Conservation (phyloP, 2,888 invertebrate genomes). For the Nematopogon swammerdamellus region DNA sequence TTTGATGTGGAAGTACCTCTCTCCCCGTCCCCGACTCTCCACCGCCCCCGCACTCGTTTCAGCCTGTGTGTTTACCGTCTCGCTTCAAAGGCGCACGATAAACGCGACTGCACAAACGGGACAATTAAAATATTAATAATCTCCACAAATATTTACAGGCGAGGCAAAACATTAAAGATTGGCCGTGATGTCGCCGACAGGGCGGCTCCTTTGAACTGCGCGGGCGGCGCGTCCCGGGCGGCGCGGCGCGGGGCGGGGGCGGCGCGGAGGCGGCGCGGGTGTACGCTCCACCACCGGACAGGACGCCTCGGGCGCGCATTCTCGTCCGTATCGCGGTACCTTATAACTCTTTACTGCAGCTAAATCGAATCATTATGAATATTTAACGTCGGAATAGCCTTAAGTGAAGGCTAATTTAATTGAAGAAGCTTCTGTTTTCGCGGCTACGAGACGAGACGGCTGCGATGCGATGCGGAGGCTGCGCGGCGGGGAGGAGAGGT, state of each 20-base stretch:
- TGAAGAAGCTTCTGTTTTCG: neutral
- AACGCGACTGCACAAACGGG: neutral
- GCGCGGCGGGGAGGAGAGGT: constrained; percentile 19
- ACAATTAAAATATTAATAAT: neutral
- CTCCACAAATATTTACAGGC: neutral
- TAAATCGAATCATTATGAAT: neutral
- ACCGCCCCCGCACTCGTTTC: too few relatives aligned
- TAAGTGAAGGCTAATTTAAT: neutral
- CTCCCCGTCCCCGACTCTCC: too few relatives aligned
- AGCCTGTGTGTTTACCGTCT: neutral
- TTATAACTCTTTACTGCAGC: neutral
- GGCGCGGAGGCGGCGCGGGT: constrained; percentile 31
- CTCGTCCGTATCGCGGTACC: neutral
- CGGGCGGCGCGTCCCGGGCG: constrained; percentile 39
- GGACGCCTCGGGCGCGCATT: neutral
- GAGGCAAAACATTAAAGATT: neutral
- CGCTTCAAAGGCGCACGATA: neutral
- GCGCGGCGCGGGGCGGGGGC: constrained; percentile 14
- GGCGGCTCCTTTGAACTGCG: constrained; percentile 12
- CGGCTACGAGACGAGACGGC: constrained; percentile 23
- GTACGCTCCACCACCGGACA: too few relatives aligned
- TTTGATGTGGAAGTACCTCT: too few relatives aligned
- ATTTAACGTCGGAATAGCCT: neutral
- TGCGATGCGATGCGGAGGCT: constrained; percentile 36
- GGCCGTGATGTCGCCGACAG: constrained; percentile 14